A percentile compares a stretch with the other conserved stretches of the same genome.
Evolutionary conservation across 2,113 vertebrate genomes (phyloP).

Genomic region (Trematomus loennbergii): DNA sequence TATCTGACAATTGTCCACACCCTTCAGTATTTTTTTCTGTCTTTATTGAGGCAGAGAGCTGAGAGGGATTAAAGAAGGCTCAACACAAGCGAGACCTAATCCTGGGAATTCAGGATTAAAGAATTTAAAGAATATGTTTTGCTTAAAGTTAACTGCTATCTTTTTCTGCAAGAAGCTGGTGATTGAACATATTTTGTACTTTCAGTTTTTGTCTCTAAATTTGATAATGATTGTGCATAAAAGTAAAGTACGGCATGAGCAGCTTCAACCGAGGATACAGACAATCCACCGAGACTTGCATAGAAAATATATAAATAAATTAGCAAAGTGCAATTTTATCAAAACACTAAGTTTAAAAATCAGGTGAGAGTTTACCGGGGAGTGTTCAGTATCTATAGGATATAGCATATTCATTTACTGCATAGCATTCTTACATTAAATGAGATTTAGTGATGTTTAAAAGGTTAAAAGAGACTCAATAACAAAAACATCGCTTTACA

Average conservation of each 20-base stretch:
- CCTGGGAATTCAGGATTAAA: constrained; percentile 58
- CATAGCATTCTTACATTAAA: constrained; percentile 3
- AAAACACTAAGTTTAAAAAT: neutral
- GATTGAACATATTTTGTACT: constrained; percentile 10
- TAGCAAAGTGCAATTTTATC: neutral
- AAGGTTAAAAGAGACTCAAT: neutral
- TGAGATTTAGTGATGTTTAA: neutral
- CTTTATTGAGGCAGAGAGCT: constrained; percentile 56
- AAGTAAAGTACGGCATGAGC: neutral
- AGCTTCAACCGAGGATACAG: constrained; percentile 2
- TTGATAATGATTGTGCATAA: constrained; percentile 8
- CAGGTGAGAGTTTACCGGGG: neutral
- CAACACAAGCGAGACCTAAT: constrained; percentile 70
- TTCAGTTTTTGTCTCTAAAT: constrained; percentile 28
- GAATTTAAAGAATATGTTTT: constrained; percentile 43
- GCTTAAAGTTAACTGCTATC: neutral
- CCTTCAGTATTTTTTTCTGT: constrained; percentile 51
- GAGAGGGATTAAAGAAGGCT: constrained; percentile 63
- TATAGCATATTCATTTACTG: neutral
- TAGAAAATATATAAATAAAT: constrained; percentile 10
- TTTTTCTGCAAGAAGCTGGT: constrained; percentile 4
- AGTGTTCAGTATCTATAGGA: neutral
- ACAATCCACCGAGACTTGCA: constrained; percentile 6
- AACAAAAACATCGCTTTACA: no score
- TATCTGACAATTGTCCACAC: constrained; percentile 46